Evolutionary conservation across 35 echinoderm and acorn worm genomes (phyloP).

Genomic region (Ophiothrix spiculata): DNA sequence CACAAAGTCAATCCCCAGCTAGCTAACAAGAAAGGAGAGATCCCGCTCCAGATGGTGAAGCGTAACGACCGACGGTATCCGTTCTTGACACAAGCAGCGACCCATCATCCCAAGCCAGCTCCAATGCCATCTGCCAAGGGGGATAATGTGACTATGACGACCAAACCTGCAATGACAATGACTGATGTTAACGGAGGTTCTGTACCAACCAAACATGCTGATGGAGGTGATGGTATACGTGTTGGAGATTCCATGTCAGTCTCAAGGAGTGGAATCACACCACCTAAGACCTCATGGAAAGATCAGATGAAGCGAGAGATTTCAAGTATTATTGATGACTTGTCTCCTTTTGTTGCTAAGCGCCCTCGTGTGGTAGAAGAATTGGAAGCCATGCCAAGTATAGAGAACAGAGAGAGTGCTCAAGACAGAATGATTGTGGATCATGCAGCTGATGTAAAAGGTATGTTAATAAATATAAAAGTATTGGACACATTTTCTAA

Average conservation of each 20-base stretch:
- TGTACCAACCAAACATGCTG: not conserved
- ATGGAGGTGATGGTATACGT: not conserved
- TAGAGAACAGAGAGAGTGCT: not conserved
- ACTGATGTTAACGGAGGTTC: not conserved
- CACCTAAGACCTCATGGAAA: not conserved
- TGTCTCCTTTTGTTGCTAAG: conserved; percentile 18
- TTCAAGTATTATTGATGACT: not conserved
- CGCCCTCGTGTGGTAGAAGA: not conserved
- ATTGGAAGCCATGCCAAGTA: not conserved
- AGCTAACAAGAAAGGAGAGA: conserved; percentile 37
- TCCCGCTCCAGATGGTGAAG: conserved; percentile 40
- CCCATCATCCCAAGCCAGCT: conserved; percentile 19
- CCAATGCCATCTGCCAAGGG: not conserved
- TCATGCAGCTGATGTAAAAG: not conserved
- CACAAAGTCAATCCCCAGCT: conserved; percentile 48
- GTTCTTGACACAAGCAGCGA: conserved; percentile 36
- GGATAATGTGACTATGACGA: not conserved
- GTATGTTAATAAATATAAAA: too few relatives aligned
- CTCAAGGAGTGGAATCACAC: not conserved
- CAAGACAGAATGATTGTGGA: not conserved
- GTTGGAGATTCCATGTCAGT: not conserved
- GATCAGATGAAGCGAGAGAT: conserved; percentile 10
- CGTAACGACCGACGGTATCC: conserved; percentile 35
- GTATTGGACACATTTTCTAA: too few relatives aligned
- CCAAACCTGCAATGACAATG: not conserved